phyloP scores from a whole-genome alignment of 1,140 invertebrate species.

The Diuraphis noxia region DNA sequence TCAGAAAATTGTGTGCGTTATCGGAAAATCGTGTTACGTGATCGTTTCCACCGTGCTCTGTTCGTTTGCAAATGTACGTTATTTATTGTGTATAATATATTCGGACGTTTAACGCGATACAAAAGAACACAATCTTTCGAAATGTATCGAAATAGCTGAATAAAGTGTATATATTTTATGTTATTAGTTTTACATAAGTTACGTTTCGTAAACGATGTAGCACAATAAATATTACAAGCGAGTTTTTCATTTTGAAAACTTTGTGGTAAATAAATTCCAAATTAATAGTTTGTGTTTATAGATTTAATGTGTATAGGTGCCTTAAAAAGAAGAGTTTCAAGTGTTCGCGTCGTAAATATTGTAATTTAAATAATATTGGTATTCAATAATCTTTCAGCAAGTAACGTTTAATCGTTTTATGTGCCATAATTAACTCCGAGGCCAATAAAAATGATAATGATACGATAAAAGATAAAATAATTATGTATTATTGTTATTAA shows the following conservation, averaged over 20 bases:
- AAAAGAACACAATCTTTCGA: background rate
- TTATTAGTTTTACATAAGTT: constrained; percentile 29
- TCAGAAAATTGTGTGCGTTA: background rate
- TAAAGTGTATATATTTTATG: background rate
- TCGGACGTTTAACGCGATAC: background rate
- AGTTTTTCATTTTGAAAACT: background rate
- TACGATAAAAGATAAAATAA: background rate
- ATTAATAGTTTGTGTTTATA: background rate
- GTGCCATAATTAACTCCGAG: background rate
- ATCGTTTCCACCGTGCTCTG: background rate
- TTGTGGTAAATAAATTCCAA: background rate
- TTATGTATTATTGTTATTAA: background rate
- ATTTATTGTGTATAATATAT: background rate
- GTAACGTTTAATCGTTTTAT: no score
- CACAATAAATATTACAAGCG: background rate
- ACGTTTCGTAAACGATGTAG: background rate
- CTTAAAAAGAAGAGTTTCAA: background rate
- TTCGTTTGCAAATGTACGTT: background rate
- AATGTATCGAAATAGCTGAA: background rate
- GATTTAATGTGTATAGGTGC: background rate
- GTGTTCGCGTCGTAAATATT: background rate
- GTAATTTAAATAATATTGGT: background rate
- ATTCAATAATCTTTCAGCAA: no score
- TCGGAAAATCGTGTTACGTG: background rate
- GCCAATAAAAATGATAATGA: background rate